A percentile compares a stretch with the other conserved stretches of the same genome.
phyloP scores from a whole-genome alignment of 2,797 vertebrate genomes.

The Oceanodroma leucorhoa region DNA sequence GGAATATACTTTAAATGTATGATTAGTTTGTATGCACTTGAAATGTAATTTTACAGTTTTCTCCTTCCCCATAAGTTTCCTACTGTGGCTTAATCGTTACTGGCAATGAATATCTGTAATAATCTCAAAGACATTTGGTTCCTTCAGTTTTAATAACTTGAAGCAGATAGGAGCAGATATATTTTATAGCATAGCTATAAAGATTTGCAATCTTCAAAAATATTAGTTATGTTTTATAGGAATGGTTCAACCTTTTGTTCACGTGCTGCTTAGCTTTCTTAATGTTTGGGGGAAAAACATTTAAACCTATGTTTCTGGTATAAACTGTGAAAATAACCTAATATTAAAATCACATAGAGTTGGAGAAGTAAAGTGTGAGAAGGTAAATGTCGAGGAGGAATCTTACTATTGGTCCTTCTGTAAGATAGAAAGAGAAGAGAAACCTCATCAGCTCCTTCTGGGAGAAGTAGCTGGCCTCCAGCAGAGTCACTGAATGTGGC shows the following conservation, averaged over 20 bases:
- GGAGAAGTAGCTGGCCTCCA: neutral
- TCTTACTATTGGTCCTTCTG: neutral
- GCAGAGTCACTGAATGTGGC: neutral
- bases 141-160: neutral
- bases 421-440: neutral
- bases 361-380: neutral
- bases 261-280: neutral
- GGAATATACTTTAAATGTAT: neutral
- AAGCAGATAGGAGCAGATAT: neutral
- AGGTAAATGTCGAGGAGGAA: neutral
- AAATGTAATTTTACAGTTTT: neutral
- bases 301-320: neutral
- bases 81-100: conserved; percentile 10
- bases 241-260: neutral
- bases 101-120: neutral
- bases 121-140: neutral
- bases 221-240: neutral
- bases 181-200: neutral
- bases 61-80: neutral
- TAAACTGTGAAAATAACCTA: neutral
- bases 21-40: neutral
- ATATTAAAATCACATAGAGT: neutral
- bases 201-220: neutral
- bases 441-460: neutral
- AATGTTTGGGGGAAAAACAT: neutral